Evolutionary conservation across 2,797 vertebrate species (phyloP).

Genomic region (Denticeps clupeoides): DNA sequence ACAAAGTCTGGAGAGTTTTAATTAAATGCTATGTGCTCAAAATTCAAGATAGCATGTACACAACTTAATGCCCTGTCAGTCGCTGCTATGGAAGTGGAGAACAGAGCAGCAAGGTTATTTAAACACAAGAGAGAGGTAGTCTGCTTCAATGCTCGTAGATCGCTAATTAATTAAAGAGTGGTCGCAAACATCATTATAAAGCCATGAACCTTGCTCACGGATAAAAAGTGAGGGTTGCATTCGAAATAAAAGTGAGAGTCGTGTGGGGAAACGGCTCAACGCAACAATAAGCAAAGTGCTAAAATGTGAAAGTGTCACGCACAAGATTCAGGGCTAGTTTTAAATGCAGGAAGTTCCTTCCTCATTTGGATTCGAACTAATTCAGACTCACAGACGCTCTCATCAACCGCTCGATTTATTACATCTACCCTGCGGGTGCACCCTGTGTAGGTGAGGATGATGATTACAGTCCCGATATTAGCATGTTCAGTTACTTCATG

Average conservation of each 20-base stretch:
- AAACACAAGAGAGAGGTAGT: constrained; percentile 45
- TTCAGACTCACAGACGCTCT: too few relatives aligned
- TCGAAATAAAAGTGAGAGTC: not conserved
- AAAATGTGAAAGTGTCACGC: too few relatives aligned
- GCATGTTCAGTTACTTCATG: too few relatives aligned
- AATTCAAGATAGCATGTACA: constrained; percentile 45
- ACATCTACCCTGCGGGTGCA: too few relatives aligned
- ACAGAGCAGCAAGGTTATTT: constrained; percentile 40
- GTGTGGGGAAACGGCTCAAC: too few relatives aligned
- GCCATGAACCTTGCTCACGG: constrained; percentile 36
- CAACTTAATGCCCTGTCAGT: constrained; percentile 44
- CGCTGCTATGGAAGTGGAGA: constrained; percentile 30
- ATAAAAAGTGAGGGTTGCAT: constrained; percentile 14
- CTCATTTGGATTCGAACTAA: too few relatives aligned
- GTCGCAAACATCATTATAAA: constrained; percentile 38
- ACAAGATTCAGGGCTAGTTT: too few relatives aligned
- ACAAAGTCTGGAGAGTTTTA: constrained; percentile 37
- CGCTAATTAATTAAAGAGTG: constrained; percentile 47
- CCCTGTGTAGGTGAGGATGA: too few relatives aligned
- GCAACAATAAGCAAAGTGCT: too few relatives aligned
- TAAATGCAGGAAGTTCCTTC: too few relatives aligned
- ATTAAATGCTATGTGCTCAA: constrained; percentile 44
- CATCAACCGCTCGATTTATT: too few relatives aligned
- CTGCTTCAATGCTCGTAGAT: constrained; percentile 44
- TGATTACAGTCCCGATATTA: too few relatives aligned